Evolutionary conservation across 1,140 invertebrate genomes (phyloP).

Genomic region (Saccostrea cuccullata): DNA sequence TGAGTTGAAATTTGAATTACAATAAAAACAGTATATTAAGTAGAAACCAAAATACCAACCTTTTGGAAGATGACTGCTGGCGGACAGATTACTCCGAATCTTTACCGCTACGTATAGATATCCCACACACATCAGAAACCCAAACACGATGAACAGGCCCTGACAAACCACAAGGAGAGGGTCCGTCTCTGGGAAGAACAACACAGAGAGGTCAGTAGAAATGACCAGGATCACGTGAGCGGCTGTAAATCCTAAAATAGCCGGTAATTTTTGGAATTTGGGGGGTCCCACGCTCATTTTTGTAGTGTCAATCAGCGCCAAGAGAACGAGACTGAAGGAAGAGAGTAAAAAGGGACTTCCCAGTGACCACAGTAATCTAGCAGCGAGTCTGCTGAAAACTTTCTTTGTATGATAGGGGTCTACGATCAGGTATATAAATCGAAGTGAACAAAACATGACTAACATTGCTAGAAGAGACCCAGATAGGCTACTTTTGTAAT

Average conservation of each 20-base stretch:
- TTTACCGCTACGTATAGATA: slow-evolving; percentile 58
- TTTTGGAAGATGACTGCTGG: slow-evolving; percentile 22
- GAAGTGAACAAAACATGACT: slow-evolving; percentile 49
- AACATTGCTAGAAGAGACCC: slow-evolving; percentile 58
- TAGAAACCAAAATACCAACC: neutral
- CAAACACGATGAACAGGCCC: slow-evolving; percentile 58
- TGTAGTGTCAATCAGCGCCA: slow-evolving; percentile 64
- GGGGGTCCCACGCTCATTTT: slow-evolving; percentile 63
- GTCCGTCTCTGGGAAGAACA: slow-evolving; percentile 44
- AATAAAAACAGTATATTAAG: too few relatives aligned
- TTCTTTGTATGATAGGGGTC: slow-evolving; percentile 57
- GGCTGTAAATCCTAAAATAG: slow-evolving; percentile 51
- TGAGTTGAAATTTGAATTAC: too few relatives aligned
- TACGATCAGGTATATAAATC: slow-evolving; percentile 52
- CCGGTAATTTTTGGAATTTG: slow-evolving; percentile 60
- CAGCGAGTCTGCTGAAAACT: slow-evolving; percentile 42
- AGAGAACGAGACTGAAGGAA: slow-evolving; percentile 62
- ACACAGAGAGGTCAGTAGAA: slow-evolving; percentile 55
- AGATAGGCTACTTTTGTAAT: slow-evolving; percentile 46
- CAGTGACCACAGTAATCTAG: slow-evolving; percentile 60
- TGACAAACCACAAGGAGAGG: slow-evolving; percentile 60
- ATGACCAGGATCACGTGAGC: slow-evolving; percentile 56
- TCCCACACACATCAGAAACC: slow-evolving; percentile 52
- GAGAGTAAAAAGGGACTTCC: slow-evolving; percentile 59
- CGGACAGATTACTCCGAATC: slow-evolving; percentile 56